A percentile compares a stretch with the other conserved stretches of the same genome.
These are phyloP conservation scores for Pseudolycoriella hygida DNA, from an alignment of 2,888 invertebrate species.

Conservation along the genomic window DNA sequence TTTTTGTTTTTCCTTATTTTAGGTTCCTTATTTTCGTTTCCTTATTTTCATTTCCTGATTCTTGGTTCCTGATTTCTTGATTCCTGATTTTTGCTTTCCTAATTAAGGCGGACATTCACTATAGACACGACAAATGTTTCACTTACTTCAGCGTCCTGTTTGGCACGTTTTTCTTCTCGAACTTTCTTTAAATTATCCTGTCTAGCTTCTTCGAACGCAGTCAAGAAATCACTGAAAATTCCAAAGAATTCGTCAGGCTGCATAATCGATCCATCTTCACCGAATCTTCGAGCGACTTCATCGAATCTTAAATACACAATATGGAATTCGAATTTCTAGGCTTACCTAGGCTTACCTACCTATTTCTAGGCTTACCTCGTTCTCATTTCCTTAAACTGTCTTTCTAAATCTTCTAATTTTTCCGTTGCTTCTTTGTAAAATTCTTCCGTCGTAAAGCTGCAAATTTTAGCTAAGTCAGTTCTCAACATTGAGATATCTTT, in stretches of 20 bases:
- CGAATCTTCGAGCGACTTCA: constrained; percentile 72
- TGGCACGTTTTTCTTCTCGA: constrained; percentile 67
- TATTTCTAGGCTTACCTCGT: constrained; percentile 25
- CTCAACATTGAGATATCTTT: constrained; percentile 73
- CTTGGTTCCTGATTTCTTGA: too few relatives aligned
- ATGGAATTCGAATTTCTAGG: too few relatives aligned
- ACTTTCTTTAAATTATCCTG: constrained; percentile 64
- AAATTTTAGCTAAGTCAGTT: constrained; percentile 69
- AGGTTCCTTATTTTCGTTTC: too few relatives aligned
- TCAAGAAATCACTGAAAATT: constrained; percentile 74
- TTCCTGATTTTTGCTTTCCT: too few relatives aligned
- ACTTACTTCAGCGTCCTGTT: constrained; percentile 66
- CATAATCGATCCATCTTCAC: constrained; percentile 67
- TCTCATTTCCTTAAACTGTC: constrained; percentile 89
- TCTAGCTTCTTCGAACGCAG: constrained; percentile 64
- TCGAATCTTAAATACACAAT: constrained; percentile 43
- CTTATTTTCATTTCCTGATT: too few relatives aligned
- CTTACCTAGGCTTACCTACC: too few relatives aligned
- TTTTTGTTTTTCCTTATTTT: too few relatives aligned
- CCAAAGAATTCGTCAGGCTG: constrained; percentile 91
- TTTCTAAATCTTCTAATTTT: constrained; percentile 80
- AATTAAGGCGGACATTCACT: too few relatives aligned
- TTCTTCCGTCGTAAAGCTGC: constrained; percentile 84
- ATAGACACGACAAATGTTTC: background rate
- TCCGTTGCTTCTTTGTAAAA: constrained; percentile 87